Base-by-base conservation (phyloP, 2,113 vertebrate genomes). In the Smithornis capensis region DNA sequence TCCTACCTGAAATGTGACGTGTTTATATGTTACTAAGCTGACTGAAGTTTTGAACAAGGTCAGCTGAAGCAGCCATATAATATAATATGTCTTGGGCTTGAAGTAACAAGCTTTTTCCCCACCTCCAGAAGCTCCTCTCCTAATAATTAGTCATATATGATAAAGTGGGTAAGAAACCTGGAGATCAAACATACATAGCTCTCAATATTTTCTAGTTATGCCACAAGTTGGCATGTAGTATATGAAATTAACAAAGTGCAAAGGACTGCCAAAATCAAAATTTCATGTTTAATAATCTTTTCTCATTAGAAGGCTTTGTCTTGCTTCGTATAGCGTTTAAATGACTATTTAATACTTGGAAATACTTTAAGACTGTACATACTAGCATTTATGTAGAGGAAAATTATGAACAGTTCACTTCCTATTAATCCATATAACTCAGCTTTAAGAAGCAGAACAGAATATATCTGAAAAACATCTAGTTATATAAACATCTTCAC, bases 401-500 rank as follows among this genome's bases (percentile, higher is more conserved):
- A 91, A 89, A 68, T 75, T 27, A 90, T 37, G 35, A 86, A 89
- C 75, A 77, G 60, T 94, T 96, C 18, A 55, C 31, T 89, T 86
- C 81, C 80, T 83, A 86, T 87, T 77, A 87, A 87, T 70, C 68
- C 35, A 59, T 85, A 86, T 71, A 91, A 60, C 42, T 83, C 82
- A 92, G 65, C 87, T 91, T 92, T 75, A 89, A 76, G 78, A 94
- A 95, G 80, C 49, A 75, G 74, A 95, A 96, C 81, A 67, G 84
- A 83, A 92, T 90, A 94, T 93, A 93, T 82, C 78, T 95, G 82
- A 96, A 89, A 90, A 90, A 87, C 69, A 67, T 80, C 80, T 95
- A 79, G 47, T 80, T 86, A 92, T 86, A 96, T 89, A 94, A 95
- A 94, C 78, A 94, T 93, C 92, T 96, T 92, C 88, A 89, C 63